Evolutionary conservation across 1,140 invertebrate genomes (phyloP), one percentile per base, ranked within the genome.

Genomic region (Euura lappo): DNA sequence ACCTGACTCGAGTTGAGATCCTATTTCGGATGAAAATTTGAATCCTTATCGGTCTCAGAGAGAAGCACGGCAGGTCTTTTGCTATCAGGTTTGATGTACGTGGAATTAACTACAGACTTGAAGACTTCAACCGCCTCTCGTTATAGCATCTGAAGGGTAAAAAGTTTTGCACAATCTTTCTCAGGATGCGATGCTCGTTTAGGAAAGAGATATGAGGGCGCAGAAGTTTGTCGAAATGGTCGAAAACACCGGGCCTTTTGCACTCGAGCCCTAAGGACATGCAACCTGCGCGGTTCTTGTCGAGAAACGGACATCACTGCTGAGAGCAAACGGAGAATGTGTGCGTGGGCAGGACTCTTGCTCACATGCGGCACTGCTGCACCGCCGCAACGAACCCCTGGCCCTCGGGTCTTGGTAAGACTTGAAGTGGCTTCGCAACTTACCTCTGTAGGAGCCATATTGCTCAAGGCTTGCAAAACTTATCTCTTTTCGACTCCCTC

Each of bases 361-460:
- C 72, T 76, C 68, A 45, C 75, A 79, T 76, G 76, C 75, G 73
- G n/a, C n/a, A n/a, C n/a, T n/a, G n/a, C 78, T 60, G 51, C 51
- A 60, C 51, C 51, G 51, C 28, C 0, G 28, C 28, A 28, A 28
- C 28, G 28, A 28, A 28, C 28, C 28, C 28, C 28, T 28, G 51
- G 13, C 51, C 51, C 51, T 60, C 51, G 6, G 51, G 51, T 60
- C 51, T n/a, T 60, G 3, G 79, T 77, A 77, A 81, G 79, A 84
- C 81, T 79, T 81, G 81, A 83, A 80, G 82, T 82, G 82, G 83
- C 80, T 81, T 77, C 76, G 77, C 77, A 80, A 81, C 77, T 68
- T 60, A 60, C 51, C 51, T 60, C 51, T 60, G 51, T 78, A 69
- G 77, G 72, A 78, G 77, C 75, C 44, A 68, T 68, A 44, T 44